Evolutionary conservation across 2,888 invertebrate genomes (phyloP).

Genomic region (Epsilonema sp.): DNA sequence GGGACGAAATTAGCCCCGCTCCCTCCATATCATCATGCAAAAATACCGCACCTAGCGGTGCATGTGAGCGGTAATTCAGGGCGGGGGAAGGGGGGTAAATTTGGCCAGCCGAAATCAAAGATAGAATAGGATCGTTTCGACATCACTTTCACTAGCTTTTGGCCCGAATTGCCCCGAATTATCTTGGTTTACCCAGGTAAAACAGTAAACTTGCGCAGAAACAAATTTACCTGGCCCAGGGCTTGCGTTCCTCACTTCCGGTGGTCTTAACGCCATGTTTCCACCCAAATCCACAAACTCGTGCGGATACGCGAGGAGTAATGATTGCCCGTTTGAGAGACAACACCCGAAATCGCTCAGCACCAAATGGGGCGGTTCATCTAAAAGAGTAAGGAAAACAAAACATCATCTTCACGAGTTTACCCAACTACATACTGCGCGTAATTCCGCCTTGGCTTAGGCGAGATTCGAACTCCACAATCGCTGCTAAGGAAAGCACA

Average conservation of each 20-base stretch:
- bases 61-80: too few relatives aligned
- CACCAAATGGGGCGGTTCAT: conserved; percentile 47
- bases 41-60: too few relatives aligned
- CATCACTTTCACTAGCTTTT: too few relatives aligned
- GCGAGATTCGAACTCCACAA: conserved; percentile 2
- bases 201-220: too few relatives aligned
- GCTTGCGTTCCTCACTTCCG: conserved; percentile 38
- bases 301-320: conserved; percentile 42
- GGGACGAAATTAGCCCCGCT: not conserved
- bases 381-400: conserved; percentile 19
- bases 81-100: too few relatives aligned
- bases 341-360: conserved; percentile 74
- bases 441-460: not conserved
- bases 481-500: conserved; percentile 2
- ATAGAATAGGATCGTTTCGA: too few relatives aligned
- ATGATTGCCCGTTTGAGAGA: conserved; percentile 36
- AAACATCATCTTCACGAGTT: not conserved
- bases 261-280: conserved; percentile 63
- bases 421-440: not conserved
- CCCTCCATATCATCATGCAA: not conserved
- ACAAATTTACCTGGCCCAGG: conserved; percentile 12
- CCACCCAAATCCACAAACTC: conserved; percentile 54
- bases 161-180: too few relatives aligned
- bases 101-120: too few relatives aligned
- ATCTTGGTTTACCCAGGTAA: too few relatives aligned